Evolutionary conservation across 92 coral and sea anemone species (phyloP).

Genomic region (Porites divaricata): DNA sequence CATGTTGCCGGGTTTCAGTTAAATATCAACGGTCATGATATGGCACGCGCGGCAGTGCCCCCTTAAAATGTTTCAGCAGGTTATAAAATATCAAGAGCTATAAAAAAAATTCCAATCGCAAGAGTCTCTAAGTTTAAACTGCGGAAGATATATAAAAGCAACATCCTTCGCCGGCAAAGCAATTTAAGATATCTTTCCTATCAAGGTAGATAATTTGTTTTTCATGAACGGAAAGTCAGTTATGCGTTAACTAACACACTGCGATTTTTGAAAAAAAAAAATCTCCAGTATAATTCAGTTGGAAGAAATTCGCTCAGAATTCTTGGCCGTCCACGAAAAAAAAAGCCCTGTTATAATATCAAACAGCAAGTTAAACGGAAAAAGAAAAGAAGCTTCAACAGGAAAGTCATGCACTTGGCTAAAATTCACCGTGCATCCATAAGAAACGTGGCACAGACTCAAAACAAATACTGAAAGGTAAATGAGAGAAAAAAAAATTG

Average conservation of each 20-base stretch:
- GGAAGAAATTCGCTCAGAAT: not conserved
- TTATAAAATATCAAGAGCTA: not conserved
- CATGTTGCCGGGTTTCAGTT: not conserved
- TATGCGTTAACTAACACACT: not conserved
- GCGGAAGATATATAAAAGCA: not conserved
- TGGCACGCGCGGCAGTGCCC: not conserved
- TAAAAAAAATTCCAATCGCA: not conserved
- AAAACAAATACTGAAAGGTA: too few species aligned
- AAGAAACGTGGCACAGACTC: too few species aligned
- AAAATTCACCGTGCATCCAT: too few species aligned
- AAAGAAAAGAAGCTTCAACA: too few species aligned
- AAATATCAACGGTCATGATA: not conserved
- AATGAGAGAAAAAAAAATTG: too few species aligned
- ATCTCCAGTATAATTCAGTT: not conserved
- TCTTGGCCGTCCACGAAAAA: too few species aligned
- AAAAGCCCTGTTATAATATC: too few species aligned
- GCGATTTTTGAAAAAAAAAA: too few species aligned
- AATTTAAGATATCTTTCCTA: too few species aligned
- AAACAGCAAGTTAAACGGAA: too few species aligned
- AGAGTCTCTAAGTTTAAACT: not conserved
- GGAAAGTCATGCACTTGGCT: too few species aligned
- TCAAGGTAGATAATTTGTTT: not conserved
- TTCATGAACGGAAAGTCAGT: not conserved
- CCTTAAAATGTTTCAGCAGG: not conserved
- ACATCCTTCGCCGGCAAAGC: not conserved